Evolutionary conservation across 2,888 invertebrate genomes (phyloP), one percentile per base, ranked within the genome.

Genomic region (Rhogogaster chlorosoma): DNA sequence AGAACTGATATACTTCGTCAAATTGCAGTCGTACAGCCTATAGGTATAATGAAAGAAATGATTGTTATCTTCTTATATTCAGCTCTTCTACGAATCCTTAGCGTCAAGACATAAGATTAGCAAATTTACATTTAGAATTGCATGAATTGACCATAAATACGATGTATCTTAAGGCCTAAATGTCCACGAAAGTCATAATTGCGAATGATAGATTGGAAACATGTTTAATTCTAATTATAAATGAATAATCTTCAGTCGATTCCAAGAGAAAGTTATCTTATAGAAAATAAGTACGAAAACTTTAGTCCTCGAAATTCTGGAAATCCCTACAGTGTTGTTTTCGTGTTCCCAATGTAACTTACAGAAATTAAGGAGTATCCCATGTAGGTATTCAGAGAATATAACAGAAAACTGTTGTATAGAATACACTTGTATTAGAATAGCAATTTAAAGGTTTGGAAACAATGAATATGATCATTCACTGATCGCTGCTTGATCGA

Each of bases 401-500:
- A 6, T 38, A 73, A 38, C 73, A 73, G 7, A 12, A 36, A 18
- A n/a, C 42, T 12, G 9, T 10, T 70, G 36, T 70, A 10, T 26
- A 67, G 67, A 22, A 38, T 15, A 12, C 36, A 22, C 10, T 22
- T 70, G n/a, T 70, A 70, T 38, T 18, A 73, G 26, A 73, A 73
- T 53, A 53, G 53, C 32, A 38, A 18, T 45, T 45, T 5, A 15
- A 77, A 53, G 32, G 29, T 77, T 49, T 73, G 49, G 26, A 29
- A 45, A 77, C 29, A 49, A 45, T 6, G 9, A 49, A 29, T 12
- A 18, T 26, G 18, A 5, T 29, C n/a, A 53, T 61, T 38, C 61
- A 38, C 38, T 80, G 80, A 36, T 38, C 3, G 49, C 38, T 80
- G 15, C 61, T 80, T 57, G 26, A 26, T 77, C 12, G 38, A 77